These are phyloP conservation scores for Planiliza haematocheilus DNA, from an alignment of 2,113 vertebrate species.

Conservation along the genomic window DNA sequence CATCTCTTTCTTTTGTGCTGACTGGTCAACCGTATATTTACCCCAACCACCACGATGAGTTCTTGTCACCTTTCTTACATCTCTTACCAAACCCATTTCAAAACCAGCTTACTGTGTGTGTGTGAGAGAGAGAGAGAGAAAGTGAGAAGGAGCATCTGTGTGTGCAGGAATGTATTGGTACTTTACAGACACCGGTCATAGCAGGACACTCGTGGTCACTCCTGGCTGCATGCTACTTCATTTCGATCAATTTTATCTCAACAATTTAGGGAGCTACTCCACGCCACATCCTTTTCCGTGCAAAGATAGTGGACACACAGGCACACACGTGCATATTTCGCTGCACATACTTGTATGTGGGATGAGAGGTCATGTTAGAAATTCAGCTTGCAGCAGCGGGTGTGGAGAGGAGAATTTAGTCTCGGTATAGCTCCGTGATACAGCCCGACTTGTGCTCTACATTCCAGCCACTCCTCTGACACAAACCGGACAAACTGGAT, in stretches of 20 bases:
- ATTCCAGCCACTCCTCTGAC: conserved; percentile 61
- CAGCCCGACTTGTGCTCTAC: conserved; percentile 28
- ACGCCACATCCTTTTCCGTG: conserved; percentile 39
- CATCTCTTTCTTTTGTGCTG: conserved; percentile 20
- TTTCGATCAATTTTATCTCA: conserved; percentile 58
- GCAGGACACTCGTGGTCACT: conserved; percentile 53
- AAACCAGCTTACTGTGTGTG: neutral
- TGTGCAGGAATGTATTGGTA: conserved; percentile 11
- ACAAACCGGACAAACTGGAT: conserved; percentile 63
- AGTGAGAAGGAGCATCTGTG: neutral
- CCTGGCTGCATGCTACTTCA: conserved; percentile 51
- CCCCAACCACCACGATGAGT: conserved; percentile 22
- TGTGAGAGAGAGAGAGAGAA: neutral
- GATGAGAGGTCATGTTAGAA: conserved; percentile 26
- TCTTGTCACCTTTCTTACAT: neutral
- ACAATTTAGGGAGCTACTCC: conserved; percentile 36
- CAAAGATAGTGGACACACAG: neutral
- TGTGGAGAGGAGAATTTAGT: conserved; percentile 1
- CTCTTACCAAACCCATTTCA: conserved; percentile 18
- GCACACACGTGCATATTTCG: neutral
- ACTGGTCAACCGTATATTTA: conserved; percentile 29
- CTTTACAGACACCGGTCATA: conserved; percentile 49
- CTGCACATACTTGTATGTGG: conserved; percentile 8
- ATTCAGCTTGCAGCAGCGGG: conserved; percentile 2
- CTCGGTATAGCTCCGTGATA: conserved; percentile 11